A percentile compares a stretch with the other conserved stretches of the same genome.
These are phyloP conservation scores for Heloderma charlesbogerti DNA, from an alignment of 2,113 vertebrate species.

Conservation along the genomic window DNA sequence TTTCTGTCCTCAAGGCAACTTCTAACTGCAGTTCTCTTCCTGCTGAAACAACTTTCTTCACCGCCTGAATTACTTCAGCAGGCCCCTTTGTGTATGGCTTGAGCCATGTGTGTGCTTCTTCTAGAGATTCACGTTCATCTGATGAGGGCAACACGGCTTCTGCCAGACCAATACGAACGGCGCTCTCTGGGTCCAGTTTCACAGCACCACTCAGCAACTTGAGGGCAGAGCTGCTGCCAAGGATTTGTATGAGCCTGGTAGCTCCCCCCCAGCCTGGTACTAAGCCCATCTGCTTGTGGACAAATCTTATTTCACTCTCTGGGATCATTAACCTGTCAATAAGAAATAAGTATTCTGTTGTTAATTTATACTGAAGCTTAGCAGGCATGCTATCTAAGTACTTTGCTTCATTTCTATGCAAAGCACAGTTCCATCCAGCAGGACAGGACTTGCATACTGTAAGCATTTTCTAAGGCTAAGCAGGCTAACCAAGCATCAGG, in stretches of 20 bases:
- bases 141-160: constrained; percentile 76
- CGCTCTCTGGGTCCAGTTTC: constrained; percentile 78
- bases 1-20: constrained; percentile 88
- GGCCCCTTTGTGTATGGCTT: constrained; percentile 80
- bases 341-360: constrained; percentile 35
- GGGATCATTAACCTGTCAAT: constrained; percentile 86
- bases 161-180: constrained; percentile 81
- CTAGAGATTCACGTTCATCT: constrained; percentile 46
- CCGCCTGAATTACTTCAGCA: constrained; percentile 81
- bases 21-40: constrained; percentile 86
- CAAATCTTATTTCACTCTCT: constrained; percentile 90
- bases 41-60: constrained; percentile 85
- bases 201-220: constrained; percentile 82
- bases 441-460: neutral
- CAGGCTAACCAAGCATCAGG: neutral
- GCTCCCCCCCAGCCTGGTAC: constrained; percentile 95
- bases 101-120: constrained; percentile 85
- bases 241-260: constrained; percentile 81
- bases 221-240: constrained; percentile 84
- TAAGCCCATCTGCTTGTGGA: constrained; percentile 95
- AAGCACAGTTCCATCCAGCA: neutral
- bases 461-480: neutral
- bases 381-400: neutral
- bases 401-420: constrained; percentile 27
- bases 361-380: neutral